A percentile compares a stretch with the other conserved stretches of the same genome.
phyloP scores from a whole-genome alignment of 35 echinoderm and acorn worm species.

The Chiridota heheva region DNA sequence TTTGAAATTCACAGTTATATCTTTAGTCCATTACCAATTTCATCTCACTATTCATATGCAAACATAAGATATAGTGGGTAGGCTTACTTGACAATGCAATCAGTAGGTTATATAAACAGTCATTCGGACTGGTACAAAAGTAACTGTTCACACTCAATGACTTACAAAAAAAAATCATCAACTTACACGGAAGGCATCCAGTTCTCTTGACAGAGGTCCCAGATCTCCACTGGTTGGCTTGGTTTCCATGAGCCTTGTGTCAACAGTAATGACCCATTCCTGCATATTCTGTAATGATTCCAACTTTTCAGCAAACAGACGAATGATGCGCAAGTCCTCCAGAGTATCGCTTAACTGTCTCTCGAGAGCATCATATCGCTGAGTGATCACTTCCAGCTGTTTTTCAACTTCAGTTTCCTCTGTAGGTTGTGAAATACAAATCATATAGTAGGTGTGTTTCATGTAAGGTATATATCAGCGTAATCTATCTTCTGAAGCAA shows the following conservation, averaged over 20 bases:
- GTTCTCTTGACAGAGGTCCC: slow-evolving; percentile 55
- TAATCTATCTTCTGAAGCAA: too few species aligned
- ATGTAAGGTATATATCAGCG: background rate
- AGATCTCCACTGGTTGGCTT: slow-evolving; percentile 75
- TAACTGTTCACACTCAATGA: background rate
- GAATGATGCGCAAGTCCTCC: slow-evolving; percentile 82
- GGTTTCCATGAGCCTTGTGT: slow-evolving; percentile 64
- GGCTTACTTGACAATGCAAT: too few species aligned
- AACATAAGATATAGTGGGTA: too few species aligned
- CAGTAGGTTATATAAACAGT: background rate
- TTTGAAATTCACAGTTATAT: too few species aligned
- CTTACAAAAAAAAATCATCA: too few species aligned
- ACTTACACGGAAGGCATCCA: slow-evolving; percentile 76
- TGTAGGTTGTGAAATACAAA: slow-evolving; percentile 12
- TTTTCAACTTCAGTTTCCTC: slow-evolving; percentile 90
- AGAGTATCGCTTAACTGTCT: slow-evolving; percentile 59
- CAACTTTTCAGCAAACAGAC: slow-evolving; percentile 85
- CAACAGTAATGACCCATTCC: slow-evolving; percentile 64
- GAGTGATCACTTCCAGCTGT: slow-evolving; percentile 80
- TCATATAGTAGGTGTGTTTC: background rate
- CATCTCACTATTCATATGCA: too few species aligned
- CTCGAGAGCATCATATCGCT: slow-evolving; percentile 87
- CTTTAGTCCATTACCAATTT: too few species aligned
- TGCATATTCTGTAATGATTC: slow-evolving; percentile 86
- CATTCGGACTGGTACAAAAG: background rate